Evolutionary conservation across 2,888 invertebrate species (phyloP), one percentile per base, ranked within the genome.

Genomic region (Plagiodera versicolora): DNA sequence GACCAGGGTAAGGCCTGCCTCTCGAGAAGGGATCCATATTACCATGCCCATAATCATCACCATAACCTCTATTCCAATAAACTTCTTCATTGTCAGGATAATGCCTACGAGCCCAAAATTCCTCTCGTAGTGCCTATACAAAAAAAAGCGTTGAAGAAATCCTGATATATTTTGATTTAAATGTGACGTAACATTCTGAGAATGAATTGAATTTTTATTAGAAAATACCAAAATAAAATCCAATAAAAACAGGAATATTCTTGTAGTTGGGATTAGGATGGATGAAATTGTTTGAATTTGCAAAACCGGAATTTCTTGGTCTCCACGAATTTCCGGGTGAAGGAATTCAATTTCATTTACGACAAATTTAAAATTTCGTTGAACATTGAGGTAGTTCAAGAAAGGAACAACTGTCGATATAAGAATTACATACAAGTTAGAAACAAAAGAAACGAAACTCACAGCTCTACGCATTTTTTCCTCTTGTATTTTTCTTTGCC

Each of bases 1-100:
- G 80, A 35, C 81, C 80, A 28, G 78, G 79, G 74, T 73, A 81
- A 50, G 76, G 79, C 44, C 80, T 70, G 3, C 79, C 79, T 46
- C 79, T 78, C 56, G 81, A 80, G 18, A 83, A 82, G 58, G 83
- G 83, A 68, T 83, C 86, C 65, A 86, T 82, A 74, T 88, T 87
- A 75, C 86, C 82, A 67, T 88, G 83, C 69, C 89, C 86, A 72
- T 89, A 89, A 73, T 90, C 89, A 69, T 90, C 90, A 71, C 89
- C 89, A 70, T 87, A 89, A 0, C 90, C 84, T 17, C 91, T 84
- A 46, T 94, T 94, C 94, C 95, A 95, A 80, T 92, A 94, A 81
- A 88, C 84, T 69, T 90, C 86, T 76, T 92, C 92, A 66, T 92
- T 92, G 56, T 83, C 84, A 18, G 85, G 85, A 77, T 85, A 84